phyloP scores from a whole-genome alignment of 2,888 invertebrate genomes.

The Agriopis marginaria region DNA sequence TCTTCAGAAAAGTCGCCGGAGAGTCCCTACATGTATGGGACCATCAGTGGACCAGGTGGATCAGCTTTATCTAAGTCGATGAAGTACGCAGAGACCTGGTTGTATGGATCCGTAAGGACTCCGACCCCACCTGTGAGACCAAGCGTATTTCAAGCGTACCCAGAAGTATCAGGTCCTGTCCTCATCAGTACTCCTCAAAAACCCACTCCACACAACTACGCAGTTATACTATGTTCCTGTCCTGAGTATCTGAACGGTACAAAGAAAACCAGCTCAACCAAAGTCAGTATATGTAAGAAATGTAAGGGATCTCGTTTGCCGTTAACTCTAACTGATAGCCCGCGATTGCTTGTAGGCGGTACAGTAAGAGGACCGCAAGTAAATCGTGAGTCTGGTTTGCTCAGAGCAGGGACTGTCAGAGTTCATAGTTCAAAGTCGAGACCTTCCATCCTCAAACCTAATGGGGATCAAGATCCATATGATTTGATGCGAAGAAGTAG shows the following conservation, averaged over 20 bases:
- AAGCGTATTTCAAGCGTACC: constrained; percentile 81
- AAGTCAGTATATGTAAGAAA: constrained; percentile 93
- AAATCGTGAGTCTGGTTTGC: constrained; percentile 76
- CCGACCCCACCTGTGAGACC: constrained; percentile 80
- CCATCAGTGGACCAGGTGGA: constrained; percentile 87
- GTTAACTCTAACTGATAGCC: constrained; percentile 88
- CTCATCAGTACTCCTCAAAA: constrained; percentile 84
- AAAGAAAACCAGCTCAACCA: constrained; percentile 90
- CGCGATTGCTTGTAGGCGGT: constrained; percentile 83
- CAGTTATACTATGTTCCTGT: constrained; percentile 93
- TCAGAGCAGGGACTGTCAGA: constrained; percentile 88
- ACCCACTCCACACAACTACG: constrained; percentile 87
- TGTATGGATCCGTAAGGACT: constrained; percentile 91
- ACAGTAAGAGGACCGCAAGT: constrained; percentile 87
- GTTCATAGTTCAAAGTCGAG: constrained; percentile 87
- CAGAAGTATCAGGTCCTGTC: constrained; percentile 79
- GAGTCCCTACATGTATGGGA: constrained; percentile 81
- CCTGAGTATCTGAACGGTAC: constrained; percentile 93
- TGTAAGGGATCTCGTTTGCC: constrained; percentile 93
- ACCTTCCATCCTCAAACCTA: constrained; percentile 88
- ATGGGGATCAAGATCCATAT: constrained; percentile 90
- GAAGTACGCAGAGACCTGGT: constrained; percentile 95
- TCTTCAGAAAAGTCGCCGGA: constrained; percentile 81
- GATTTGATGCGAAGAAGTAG: constrained; percentile 93
- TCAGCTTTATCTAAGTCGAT: constrained; percentile 93